Base-by-base conservation (phyloP, 2,797 vertebrate species). In the Sternarchorhynchus goeldii region DNA sequence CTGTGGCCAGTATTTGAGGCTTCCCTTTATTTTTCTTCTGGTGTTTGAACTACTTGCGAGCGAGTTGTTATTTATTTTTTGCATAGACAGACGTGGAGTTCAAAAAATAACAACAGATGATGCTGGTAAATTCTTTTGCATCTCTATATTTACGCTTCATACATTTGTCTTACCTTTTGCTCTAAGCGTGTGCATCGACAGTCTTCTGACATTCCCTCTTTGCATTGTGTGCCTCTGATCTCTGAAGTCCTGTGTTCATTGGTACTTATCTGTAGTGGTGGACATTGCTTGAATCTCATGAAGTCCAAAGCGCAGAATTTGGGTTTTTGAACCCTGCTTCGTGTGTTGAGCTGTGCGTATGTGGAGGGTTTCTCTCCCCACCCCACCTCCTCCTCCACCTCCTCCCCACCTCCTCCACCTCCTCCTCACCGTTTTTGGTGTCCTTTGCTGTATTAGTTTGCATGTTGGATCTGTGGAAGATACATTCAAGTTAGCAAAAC, bases 201-300 rank as follows among this genome's bases (percentile, higher is more conserved):
- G 39, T 77, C 16, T 70, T 83, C 82, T 84, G 67, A 85, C 57
- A 59, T 89, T 87, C 80, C 79, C 74, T 81, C 62, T 85, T 55
- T 75, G 82, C 83, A 79, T 86, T 77, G 64, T 81, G 79, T 86
- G 85, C 86, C 87, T 88, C 86, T 81, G 79, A 76, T 72, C 20
- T 81, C 86, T 85, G 21, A 75, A 78, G 83, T 85, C 81, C 79
- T 84, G 81, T 88, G 86, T 90, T 88, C 75, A 81, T 84, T 81
- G 81, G 83, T 90, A 69, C 87, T 90, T 88, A 88, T 91, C 88
- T 81, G 90, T 93, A 88, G 87, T 90, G 88, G 89, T 92, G 89
- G 84, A 92, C 88, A 88, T 92, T 92, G 89, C 88, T 92, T 92
- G 90, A 92, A 92, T 91, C 92, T 89, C 90, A 90, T 90, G 84